A percentile compares a stretch with the other conserved stretches of the same genome.
These are phyloP conservation scores for Nyleta sp. DNA, from an alignment of 2,888 invertebrate species.

Conservation along the genomic window DNA sequence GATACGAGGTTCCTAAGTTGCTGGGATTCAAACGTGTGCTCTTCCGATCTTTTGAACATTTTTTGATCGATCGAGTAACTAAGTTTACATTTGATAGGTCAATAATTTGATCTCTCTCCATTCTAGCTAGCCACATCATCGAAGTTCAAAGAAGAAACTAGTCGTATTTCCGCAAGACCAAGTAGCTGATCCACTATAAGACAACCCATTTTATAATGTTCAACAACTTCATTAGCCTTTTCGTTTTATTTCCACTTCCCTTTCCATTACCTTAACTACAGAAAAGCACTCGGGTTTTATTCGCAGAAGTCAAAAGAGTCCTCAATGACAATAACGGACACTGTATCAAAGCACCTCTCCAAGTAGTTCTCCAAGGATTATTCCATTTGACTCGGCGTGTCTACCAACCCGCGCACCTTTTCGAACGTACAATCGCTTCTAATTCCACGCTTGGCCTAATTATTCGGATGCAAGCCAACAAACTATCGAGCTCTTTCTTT, in stretches of 20 bases:
- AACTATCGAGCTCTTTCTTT: slow-evolving; percentile 28
- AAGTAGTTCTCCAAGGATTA: slow-evolving; percentile 37
- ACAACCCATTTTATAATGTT: slow-evolving; percentile 35
- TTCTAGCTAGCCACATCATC: too few species aligned
- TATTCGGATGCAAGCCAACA: slow-evolving; percentile 34
- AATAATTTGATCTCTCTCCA: too few species aligned
- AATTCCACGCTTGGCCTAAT: slow-evolving; percentile 38
- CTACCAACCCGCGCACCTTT: slow-evolving; percentile 8
- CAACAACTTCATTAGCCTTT: slow-evolving; percentile 45
- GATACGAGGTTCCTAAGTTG: too few species aligned
- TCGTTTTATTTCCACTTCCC: slow-evolving; percentile 29
- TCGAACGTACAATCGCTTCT: slow-evolving; percentile 21
- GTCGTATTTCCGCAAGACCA: too few species aligned
- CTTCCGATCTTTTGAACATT: too few species aligned
- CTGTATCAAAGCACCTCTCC: slow-evolving; percentile 42
- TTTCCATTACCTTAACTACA: slow-evolving; percentile 42
- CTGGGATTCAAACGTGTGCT: too few species aligned
- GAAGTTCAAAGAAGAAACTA: too few species aligned
- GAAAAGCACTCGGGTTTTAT: slow-evolving; percentile 43
- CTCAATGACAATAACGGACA: slow-evolving; percentile 50
- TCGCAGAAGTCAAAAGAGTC: slow-evolving; percentile 47
- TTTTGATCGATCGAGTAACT: too few species aligned
- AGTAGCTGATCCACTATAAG: slow-evolving; percentile 30
- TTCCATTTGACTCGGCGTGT: slow-evolving; percentile 25
- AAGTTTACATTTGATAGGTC: too few species aligned